Evolutionary conservation across 2,797 vertebrate genomes (phyloP).

Genomic region (Chelmon rostratus): DNA sequence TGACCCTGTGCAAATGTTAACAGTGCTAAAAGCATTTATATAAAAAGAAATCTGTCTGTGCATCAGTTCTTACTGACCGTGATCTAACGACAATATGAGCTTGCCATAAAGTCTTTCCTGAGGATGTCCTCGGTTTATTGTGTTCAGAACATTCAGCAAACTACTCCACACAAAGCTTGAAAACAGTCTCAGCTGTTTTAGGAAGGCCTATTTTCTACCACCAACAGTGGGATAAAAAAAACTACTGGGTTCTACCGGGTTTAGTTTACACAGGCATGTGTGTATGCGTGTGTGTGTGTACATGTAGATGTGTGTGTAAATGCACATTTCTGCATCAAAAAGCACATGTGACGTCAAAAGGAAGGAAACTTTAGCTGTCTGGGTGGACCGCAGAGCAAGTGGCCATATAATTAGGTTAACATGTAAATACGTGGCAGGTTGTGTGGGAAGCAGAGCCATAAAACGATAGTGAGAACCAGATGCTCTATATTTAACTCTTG

Average conservation of each 20-base stretch:
- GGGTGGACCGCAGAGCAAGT: conserved; percentile 80
- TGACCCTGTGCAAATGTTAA: conserved; percentile 27
- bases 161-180: conserved; percentile 40
- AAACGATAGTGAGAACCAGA: conserved; percentile 83
- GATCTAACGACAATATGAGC: conserved; percentile 32
- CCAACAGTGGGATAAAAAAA: conserved; percentile 48
- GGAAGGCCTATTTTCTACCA: conserved; percentile 58
- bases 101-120: conserved; percentile 58
- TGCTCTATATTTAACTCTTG: conserved; percentile 84
- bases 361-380: conserved; percentile 85
- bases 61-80: conserved; percentile 11
- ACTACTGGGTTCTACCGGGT: conserved; percentile 21
- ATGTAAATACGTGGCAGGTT: conserved; percentile 84
- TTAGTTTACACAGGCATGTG: conserved; percentile 31
- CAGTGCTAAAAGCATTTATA: conserved; percentile 21
- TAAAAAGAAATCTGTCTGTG: conserved; percentile 17
- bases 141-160: conserved; percentile 44
- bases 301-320: neutral
- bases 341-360: conserved; percentile 82
- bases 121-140: conserved; percentile 65
- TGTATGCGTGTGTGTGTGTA: neutral
- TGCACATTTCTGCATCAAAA: conserved; percentile 70
- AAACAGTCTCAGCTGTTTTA: conserved; percentile 60
- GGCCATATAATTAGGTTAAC: conserved; percentile 86
- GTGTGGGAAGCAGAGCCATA: conserved; percentile 81